Evolutionary conservation across 2,797 vertebrate genomes (phyloP), one percentile per base, ranked within the genome.

Genomic region (Gadopsis bispinosus): DNA sequence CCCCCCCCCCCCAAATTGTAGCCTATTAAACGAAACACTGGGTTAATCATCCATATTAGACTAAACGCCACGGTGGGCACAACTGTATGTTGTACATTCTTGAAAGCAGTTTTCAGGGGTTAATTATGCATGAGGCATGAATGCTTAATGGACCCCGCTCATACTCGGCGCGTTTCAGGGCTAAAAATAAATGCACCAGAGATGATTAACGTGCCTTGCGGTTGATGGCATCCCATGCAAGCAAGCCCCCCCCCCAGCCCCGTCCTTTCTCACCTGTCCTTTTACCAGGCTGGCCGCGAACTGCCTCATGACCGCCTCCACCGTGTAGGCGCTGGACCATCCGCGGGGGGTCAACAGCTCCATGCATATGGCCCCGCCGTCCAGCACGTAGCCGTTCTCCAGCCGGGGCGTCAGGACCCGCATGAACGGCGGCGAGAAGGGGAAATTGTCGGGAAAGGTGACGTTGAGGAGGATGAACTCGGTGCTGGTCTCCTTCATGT

Each of bases 401-500:
- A 99, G 89, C 73, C 98, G 95, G 67, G 98, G 98, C 87, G 97
- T 99, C 58, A 99, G 97, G 80, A 99, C 98, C 63, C 98, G 96
- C 97, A 99, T 99, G 95, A 99, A 99, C 60, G 98, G 98, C 59
- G 98, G 98, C 61, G 98, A 98, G 96, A 99, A 99, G 81, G 98
- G 98, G 93, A 99, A 99, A 95, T 99, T 99, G 87, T 99, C 98
- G 53, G 98, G 98, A 94, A 99, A 99, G 94, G 97, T 97, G 94
- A 99, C 97, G 93, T 99, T 99, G 86, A 99, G 97, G 86, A 99
- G 93, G 87, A 99, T 99, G 95, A 94, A 98, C 94, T 99, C 98
- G 77, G 97, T 99, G 96, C 97, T 97, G 86, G 98, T 99, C 93
- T 99, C 98, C 95, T 99, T 99, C 98, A 99, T 99, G 97, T 99